These are phyloP conservation scores for Cerastis rubricosa DNA, from an alignment of 2,888 invertebrate species.

Conservation along the genomic window DNA sequence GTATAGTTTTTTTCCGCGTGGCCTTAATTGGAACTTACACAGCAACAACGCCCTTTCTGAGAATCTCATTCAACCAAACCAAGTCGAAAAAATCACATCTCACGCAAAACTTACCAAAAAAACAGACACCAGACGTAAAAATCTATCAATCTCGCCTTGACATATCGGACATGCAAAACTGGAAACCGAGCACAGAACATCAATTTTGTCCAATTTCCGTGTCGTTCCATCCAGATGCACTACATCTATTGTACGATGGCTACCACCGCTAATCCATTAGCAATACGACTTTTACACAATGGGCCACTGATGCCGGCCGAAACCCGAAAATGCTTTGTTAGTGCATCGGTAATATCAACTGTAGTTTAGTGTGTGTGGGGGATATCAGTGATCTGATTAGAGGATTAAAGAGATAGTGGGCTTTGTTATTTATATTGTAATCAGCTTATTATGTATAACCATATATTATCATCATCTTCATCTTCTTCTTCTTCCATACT, in stretches of 20 bases:
- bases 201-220: conserved; percentile 76
- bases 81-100: background rate
- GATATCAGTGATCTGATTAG: conserved; percentile 18
- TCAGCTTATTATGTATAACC: background rate
- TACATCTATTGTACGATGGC: conserved; percentile 70
- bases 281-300: conserved; percentile 85
- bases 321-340: conserved; percentile 72
- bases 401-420: background rate
- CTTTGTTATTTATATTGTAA: background rate
- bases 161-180: conserved; percentile 66
- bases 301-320: conserved; percentile 71
- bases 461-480: background rate
- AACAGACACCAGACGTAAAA: conserved; percentile 37
- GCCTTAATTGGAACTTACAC: background rate
- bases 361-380: conserved; percentile 30
- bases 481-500: too few species aligned
- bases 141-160: conserved; percentile 51
- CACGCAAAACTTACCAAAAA: conserved; percentile 1
- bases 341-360: conserved; percentile 48
- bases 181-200: conserved; percentile 69
- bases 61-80: too few species aligned
- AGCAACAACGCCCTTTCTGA: too few species aligned
- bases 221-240: conserved; percentile 69
- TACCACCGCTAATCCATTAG: conserved; percentile 88
- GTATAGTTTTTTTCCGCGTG: background rate